Conservation (phyloP, 2,113 vertebrate genomes). For the Panthera leo region DNA sequence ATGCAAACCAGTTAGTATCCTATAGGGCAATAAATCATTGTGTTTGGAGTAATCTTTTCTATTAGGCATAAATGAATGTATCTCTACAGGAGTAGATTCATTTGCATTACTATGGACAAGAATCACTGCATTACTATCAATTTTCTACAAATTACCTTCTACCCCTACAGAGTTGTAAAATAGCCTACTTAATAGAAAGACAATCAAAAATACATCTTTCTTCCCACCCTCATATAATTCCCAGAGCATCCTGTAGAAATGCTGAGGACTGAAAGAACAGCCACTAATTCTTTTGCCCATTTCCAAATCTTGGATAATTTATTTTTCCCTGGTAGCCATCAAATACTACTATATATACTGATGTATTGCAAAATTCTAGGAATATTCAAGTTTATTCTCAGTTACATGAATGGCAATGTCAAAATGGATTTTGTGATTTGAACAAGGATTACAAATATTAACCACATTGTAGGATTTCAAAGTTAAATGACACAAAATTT, state of each 20-base stretch:
- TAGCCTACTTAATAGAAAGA: background rate
- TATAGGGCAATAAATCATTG: background rate
- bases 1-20: background rate
- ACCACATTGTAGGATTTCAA: background rate
- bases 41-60: background rate
- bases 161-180: background rate
- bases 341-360: background rate
- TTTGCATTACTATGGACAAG: background rate
- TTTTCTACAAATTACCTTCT: background rate
- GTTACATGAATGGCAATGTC: background rate
- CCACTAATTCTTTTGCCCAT: background rate
- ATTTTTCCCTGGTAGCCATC: background rate
- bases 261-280: background rate
- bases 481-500: background rate
- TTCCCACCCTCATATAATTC: background rate
- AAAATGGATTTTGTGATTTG: background rate
- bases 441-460: background rate
- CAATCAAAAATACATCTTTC: background rate
- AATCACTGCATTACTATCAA: background rate
- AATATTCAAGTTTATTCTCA: background rate
- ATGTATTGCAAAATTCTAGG: background rate
- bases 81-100: background rate
- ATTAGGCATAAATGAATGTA: background rate
- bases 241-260: background rate
- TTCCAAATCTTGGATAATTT: background rate